These are phyloP conservation scores for Aphidius gifuensis DNA, from an alignment of 1,140 invertebrate species.

Conservation along the genomic window DNA sequence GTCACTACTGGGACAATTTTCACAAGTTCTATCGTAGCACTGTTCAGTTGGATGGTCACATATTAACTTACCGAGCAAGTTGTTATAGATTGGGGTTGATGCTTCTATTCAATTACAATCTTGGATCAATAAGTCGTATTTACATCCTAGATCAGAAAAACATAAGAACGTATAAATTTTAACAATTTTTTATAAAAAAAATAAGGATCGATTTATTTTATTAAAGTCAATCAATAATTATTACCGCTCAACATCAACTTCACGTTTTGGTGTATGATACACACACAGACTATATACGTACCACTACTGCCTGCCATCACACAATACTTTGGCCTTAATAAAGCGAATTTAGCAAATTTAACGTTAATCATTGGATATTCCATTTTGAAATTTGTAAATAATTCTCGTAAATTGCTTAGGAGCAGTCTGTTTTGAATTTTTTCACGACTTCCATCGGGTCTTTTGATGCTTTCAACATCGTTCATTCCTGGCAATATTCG, in stretches of 20 bases:
- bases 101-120: not conserved
- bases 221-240: not conserved
- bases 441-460: not conserved
- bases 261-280: conserved; percentile 10
- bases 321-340: conserved; percentile 4
- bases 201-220: too few relatives aligned
- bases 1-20: conserved; percentile 12
- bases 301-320: conserved; percentile 2
- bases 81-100: not conserved
- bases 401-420: conserved; percentile 1
- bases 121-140: not conserved
- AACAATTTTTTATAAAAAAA: too few relatives aligned
- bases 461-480: not conserved
- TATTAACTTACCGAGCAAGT: not conserved
- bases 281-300: conserved; percentile 13
- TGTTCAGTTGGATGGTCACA: not conserved
- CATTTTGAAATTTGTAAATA: not conserved
- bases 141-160: not conserved
- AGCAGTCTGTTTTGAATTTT: conserved; percentile 10
- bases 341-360: conserved; percentile 8
- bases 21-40: conserved; percentile 7
- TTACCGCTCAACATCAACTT: conserved; percentile 16
- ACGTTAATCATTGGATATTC: not conserved
- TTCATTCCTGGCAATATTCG: conserved; percentile 5
- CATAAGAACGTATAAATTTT: too few relatives aligned